phyloP scores from a whole-genome alignment of 2,113 vertebrate genomes.

The Lonchura striata region DNA sequence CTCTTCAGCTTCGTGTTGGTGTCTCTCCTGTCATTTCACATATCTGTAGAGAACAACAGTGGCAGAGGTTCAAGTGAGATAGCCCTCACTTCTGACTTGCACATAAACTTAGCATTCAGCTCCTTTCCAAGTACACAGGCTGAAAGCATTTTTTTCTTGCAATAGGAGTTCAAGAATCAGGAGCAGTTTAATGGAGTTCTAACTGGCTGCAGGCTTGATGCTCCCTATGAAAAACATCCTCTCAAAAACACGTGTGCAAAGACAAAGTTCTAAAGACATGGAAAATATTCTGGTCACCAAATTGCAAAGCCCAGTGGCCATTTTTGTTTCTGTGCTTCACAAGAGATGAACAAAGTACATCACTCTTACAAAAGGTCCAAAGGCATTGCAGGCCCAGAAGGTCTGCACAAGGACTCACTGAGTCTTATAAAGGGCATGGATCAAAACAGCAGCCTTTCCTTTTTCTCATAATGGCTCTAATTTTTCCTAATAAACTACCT shows the following conservation, averaged over 20 bases:
- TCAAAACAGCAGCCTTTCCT: neutral
- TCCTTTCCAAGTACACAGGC: neutral
- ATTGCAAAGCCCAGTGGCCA: rapidly evolving
- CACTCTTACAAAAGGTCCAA: neutral
- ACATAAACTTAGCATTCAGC: neutral
- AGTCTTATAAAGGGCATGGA: neutral
- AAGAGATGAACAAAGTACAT: neutral
- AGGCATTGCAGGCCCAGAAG: neutral
- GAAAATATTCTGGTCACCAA: neutral
- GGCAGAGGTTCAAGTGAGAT: neutral
- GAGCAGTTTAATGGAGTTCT: neutral
- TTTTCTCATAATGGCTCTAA: neutral
- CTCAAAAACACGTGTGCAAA: rapidly evolving
- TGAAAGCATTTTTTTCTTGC: neutral
- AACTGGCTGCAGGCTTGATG: neutral
- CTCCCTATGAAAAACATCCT: neutral
- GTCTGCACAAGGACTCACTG: neutral
- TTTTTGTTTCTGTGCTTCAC: neutral
- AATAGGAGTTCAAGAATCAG: neutral
- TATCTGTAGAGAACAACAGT: neutral
- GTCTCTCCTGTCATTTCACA: neutral
- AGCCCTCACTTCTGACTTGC: neutral
- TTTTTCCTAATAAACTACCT: neutral
- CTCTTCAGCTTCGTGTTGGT: neutral
- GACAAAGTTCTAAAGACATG: neutral